Conservation (phyloP, 2,797 vertebrate genomes). For the Falco biarmicus region DNA sequence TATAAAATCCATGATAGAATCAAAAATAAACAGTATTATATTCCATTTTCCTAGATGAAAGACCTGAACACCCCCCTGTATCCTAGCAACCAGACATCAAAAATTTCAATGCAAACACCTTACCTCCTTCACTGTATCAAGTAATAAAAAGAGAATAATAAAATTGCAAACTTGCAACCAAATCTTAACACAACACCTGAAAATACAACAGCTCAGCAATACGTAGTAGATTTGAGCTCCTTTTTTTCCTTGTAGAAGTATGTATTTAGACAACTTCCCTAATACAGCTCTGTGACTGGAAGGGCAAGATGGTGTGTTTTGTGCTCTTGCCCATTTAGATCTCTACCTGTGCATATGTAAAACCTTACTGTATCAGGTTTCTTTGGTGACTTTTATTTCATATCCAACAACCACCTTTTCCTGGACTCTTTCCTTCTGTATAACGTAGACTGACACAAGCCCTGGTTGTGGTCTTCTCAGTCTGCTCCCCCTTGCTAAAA, state of each 20-base stretch:
- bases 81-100: slow-evolving; percentile 30
- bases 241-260: not conserved
- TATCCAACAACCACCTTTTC: not conserved
- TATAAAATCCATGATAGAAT: not conserved
- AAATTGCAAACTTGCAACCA: slow-evolving; percentile 12
- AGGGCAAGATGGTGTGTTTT: not conserved
- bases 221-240: not conserved
- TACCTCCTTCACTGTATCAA: not conserved
- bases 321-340: not conserved
- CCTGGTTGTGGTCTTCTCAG: not conserved
- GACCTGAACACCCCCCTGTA: not conserved
- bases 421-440: not conserved
- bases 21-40: not conserved
- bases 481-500: not conserved
- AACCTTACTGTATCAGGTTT: not conserved
- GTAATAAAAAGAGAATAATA: slow-evolving; percentile 21
- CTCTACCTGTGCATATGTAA: not conserved
- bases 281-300: not conserved
- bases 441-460: not conserved
- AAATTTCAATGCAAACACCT: slow-evolving; percentile 5
- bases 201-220: not conserved
- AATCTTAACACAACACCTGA: not conserved
- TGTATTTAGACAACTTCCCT: not conserved
- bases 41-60: not conserved
- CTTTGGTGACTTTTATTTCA: not conserved